A percentile compares a stretch with the other conserved stretches of the same genome.
phyloP scores from a whole-genome alignment of 35 echinoderm and acorn worm species.

The Ptychodera flava region DNA sequence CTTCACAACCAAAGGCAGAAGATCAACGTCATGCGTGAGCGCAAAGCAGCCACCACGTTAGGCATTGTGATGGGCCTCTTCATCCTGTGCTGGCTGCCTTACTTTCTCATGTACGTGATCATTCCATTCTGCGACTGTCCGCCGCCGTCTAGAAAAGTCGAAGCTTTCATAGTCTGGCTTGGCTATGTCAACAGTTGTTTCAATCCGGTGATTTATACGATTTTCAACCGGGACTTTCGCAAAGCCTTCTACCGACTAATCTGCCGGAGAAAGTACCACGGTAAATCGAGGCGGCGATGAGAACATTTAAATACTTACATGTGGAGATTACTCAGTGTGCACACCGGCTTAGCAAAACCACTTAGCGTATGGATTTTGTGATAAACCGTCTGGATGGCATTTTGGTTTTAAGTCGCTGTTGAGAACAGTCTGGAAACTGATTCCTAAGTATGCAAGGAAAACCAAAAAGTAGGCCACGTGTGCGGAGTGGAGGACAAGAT shows the following conservation, averaged over 20 bases:
- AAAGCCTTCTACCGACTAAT: not conserved
- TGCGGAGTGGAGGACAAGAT: not conserved
- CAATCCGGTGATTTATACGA: conserved; percentile 17
- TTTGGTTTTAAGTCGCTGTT: too few species aligned
- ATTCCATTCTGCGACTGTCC: not conserved
- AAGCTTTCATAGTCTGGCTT: not conserved
- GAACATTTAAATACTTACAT: not conserved
- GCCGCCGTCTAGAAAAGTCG: not conserved
- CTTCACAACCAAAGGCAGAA: conserved; percentile 7
- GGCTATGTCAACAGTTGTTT: conserved; percentile 15
- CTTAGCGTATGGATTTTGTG: not conserved
- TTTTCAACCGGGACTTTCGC: conserved; percentile 18
- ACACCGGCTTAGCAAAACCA: not conserved
- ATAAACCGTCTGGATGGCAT: too few species aligned
- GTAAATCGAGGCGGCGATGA: not conserved
- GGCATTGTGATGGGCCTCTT: conserved; percentile 5
- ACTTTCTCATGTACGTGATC: conserved; percentile 19
- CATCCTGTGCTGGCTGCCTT: conserved; percentile 9
- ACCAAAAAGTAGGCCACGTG: not conserved
- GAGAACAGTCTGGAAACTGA: not conserved
- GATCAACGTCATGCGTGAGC: conserved; percentile 6
- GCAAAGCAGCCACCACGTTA: conserved; percentile 8
- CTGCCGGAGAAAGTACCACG: not conserved
- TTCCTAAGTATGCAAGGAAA: not conserved
- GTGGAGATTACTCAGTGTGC: not conserved